Evolutionary conservation across 1,140 invertebrate species (phyloP).

Genomic region (Apis cerana): DNA sequence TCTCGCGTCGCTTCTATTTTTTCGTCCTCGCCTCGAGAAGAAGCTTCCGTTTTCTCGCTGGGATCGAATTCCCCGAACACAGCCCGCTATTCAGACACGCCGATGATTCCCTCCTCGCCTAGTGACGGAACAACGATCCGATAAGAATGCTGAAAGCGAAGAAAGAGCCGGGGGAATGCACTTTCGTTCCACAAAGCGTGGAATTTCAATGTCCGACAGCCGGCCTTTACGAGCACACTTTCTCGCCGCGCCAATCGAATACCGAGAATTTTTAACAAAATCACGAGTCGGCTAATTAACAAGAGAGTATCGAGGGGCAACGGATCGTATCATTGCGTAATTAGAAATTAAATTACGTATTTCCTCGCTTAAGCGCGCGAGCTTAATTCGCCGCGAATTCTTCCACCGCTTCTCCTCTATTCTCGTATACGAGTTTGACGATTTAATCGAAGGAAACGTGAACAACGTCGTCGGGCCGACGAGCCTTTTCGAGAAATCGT

Average conservation of each 20-base stretch:
- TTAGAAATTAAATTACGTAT: neutral
- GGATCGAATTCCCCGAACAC: neutral
- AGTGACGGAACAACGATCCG: conserved; percentile 6
- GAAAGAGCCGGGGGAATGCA: conserved; percentile 22
- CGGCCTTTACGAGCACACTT: neutral
- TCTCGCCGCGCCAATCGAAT: neutral
- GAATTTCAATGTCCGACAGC: conserved; percentile 30
- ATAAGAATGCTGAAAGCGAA: conserved; percentile 37
- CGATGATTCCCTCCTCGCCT: neutral
- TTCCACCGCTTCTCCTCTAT: too few relatives aligned
- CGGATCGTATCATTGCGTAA: neutral
- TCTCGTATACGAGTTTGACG: neutral
- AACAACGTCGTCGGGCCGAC: neutral
- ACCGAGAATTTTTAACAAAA: neutral
- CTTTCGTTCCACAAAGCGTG: conserved; percentile 23
- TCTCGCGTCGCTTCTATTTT: conserved; percentile 38
- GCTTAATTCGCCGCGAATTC: neutral
- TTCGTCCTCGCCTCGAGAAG: conserved; percentile 10
- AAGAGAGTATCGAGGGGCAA: neutral
- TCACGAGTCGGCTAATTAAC: neutral
- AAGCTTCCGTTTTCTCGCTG: conserved; percentile 30
- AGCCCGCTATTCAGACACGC: neutral
- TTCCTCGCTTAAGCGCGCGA: neutral
- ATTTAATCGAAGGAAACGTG: conserved; percentile 21
- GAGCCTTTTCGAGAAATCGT: conserved; percentile 16